Evolutionary conservation across 2,888 invertebrate species (phyloP).

Genomic region (Hyalella azteca): DNA sequence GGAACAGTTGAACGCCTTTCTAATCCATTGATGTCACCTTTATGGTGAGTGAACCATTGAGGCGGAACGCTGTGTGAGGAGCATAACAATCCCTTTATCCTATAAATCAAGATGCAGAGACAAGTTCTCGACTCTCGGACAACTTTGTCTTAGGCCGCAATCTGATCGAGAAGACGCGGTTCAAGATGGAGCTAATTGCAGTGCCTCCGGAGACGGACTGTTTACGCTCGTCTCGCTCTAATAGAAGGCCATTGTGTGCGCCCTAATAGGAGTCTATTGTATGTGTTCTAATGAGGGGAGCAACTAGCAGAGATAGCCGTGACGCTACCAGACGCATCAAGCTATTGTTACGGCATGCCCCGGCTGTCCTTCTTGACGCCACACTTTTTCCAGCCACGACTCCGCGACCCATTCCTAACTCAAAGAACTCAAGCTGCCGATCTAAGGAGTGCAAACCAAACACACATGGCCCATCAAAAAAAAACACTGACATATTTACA

Average conservation of each 20-base stretch:
- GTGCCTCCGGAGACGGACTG: conserved; percentile 24
- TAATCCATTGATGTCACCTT: conserved; percentile 30
- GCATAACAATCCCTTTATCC: conserved; percentile 32
- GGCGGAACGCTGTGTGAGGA: conserved; percentile 35
- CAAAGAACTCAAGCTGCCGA: not conserved
- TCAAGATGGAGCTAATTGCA: conserved; percentile 14
- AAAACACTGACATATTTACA: conserved; percentile 29
- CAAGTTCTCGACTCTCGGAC: conserved; percentile 31
- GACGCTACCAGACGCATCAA: conserved; percentile 39
- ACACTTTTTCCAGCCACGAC: not conserved
- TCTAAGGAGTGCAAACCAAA: not conserved
- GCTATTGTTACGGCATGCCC: conserved; percentile 33
- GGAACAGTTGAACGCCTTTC: not conserved
- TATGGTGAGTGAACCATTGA: conserved; percentile 37
- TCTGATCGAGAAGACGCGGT: conserved; percentile 20
- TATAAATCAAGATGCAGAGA: conserved; percentile 36
- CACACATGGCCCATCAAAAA: conserved; percentile 27
- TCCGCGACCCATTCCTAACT: not conserved
- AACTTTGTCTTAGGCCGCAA: conserved; percentile 36
- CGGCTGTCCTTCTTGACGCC: conserved; percentile 23
- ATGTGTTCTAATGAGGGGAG: conserved; percentile 35
- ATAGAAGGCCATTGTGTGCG: conserved; percentile 34
- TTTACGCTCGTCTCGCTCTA: conserved; percentile 20
- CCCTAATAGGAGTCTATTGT: conserved; percentile 33
- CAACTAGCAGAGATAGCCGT: conserved; percentile 37